Percentiles rank a stretch among this genome's conserved stretches.
Conservation (phyloP, 2,113 vertebrate species). For the Rallus limicola region DNA sequence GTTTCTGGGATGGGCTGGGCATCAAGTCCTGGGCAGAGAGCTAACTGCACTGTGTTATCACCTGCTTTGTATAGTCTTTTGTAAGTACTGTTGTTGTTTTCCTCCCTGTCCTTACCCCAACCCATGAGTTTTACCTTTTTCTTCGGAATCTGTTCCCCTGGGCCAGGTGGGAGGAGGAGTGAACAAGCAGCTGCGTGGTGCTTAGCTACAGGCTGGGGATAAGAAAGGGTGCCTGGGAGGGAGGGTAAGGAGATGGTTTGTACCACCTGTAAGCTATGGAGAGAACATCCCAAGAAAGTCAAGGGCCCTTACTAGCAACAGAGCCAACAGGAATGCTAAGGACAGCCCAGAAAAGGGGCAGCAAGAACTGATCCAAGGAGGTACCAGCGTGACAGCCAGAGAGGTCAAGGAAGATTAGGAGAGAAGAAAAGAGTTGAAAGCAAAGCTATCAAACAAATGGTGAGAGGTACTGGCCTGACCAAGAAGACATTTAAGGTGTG, state of each 20-base stretch:
- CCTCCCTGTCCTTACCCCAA: too few species aligned
- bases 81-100: too few species aligned
- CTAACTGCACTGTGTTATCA: too few species aligned
- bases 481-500: background rate
- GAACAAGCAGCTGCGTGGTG: too few species aligned
- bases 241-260: background rate
- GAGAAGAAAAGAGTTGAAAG: background rate
- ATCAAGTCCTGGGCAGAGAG: too few species aligned
- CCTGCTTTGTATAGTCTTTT: too few species aligned
- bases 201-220: background rate
- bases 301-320: background rate
- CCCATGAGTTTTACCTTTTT: too few species aligned
- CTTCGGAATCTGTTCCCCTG: too few species aligned
- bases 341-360: background rate
- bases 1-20: too few species aligned
- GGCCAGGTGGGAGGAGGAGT: too few species aligned
- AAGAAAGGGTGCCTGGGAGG: background rate
- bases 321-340: background rate
- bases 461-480: background rate
- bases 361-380: background rate
- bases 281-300: accelerated
- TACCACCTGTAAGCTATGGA: background rate
- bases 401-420: background rate
- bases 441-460: background rate
- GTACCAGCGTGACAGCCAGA: background rate